Conservation (phyloP, 53 echinoderm and acorn worm species). For the Apostichopus leukothele region DNA sequence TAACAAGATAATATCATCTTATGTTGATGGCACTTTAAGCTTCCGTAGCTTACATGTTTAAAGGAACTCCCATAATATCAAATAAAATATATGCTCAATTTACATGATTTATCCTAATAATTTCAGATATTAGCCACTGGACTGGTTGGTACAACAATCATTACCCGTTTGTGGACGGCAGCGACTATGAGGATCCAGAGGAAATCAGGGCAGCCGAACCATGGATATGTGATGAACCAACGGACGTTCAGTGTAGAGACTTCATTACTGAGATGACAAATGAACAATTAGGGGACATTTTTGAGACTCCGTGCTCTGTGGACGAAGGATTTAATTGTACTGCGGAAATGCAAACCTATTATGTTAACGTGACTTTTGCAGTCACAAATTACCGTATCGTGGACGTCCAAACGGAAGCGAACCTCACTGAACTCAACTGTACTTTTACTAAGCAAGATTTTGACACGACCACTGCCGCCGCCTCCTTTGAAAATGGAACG, state of each 20-base stretch:
- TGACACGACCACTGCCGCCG: slow-evolving; percentile 19
- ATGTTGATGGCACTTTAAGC: no score
- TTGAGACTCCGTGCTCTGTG: slow-evolving; percentile 61
- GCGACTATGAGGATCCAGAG: slow-evolving; percentile 57
- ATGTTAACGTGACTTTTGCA: slow-evolving; percentile 75
- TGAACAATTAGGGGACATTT: slow-evolving; percentile 50
- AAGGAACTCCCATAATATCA: no score
- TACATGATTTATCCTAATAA: no score
- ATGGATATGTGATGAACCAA: slow-evolving; percentile 68
- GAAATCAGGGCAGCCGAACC: slow-evolving; percentile 53
- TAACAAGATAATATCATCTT: no score
- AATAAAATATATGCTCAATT: no score
- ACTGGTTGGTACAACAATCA: slow-evolving; percentile 68
- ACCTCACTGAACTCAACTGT: slow-evolving; percentile 26
- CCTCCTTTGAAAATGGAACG: background rate
- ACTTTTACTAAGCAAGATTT: slow-evolving; percentile 24
- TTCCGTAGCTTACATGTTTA: no score
- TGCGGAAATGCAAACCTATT: slow-evolving; percentile 54
- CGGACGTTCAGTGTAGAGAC: slow-evolving; percentile 64
- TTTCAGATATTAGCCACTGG: slow-evolving; percentile 65
- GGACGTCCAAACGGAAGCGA: slow-evolving; percentile 19
- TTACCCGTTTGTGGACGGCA: slow-evolving; percentile 58
- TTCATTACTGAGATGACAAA: slow-evolving; percentile 38
- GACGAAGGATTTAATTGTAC: slow-evolving; percentile 73
- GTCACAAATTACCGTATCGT: slow-evolving; percentile 59